Evolutionary conservation across 2,113 vertebrate genomes (phyloP).

Genomic region (Oxyura jamaicensis): DNA sequence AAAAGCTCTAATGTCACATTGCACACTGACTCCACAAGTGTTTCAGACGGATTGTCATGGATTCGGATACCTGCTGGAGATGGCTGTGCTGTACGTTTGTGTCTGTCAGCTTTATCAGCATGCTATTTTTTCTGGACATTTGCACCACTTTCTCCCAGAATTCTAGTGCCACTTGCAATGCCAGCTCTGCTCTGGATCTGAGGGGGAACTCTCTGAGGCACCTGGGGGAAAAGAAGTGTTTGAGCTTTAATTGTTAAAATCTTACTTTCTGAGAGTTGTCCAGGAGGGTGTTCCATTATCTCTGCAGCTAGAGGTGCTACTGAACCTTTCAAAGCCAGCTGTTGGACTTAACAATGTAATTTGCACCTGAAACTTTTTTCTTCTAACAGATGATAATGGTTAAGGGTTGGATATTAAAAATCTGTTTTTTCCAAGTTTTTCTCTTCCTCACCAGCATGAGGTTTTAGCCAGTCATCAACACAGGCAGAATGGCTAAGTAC

Average conservation of each 20-base stretch:
- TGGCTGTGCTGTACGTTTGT: not conserved
- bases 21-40: not conserved
- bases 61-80: not conserved
- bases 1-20: not conserved
- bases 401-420: slow-evolving; percentile 5
- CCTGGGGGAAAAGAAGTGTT: not conserved
- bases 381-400: slow-evolving; percentile 63
- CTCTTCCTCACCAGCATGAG: not conserved
- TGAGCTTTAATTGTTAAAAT: not conserved
- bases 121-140: not conserved
- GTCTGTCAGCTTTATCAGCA: not conserved
- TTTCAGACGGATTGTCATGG: not conserved
- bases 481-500: not conserved
- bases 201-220: not conserved
- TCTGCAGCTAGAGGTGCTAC: slow-evolving; percentile 38
- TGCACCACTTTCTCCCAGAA: not conserved
- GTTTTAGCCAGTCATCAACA: not conserved
- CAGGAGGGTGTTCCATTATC: slow-evolving; percentile 46
- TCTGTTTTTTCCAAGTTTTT: not conserved
- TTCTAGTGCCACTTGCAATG: not conserved
- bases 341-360: slow-evolving; percentile 50
- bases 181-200: not conserved
- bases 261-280: not conserved
- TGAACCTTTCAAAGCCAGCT: slow-evolving; percentile 42
- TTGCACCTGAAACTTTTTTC: slow-evolving; percentile 61